Evolutionary conservation across 2,113 vertebrate genomes (phyloP).

Genomic region (Picathartes gymnocephalus): DNA sequence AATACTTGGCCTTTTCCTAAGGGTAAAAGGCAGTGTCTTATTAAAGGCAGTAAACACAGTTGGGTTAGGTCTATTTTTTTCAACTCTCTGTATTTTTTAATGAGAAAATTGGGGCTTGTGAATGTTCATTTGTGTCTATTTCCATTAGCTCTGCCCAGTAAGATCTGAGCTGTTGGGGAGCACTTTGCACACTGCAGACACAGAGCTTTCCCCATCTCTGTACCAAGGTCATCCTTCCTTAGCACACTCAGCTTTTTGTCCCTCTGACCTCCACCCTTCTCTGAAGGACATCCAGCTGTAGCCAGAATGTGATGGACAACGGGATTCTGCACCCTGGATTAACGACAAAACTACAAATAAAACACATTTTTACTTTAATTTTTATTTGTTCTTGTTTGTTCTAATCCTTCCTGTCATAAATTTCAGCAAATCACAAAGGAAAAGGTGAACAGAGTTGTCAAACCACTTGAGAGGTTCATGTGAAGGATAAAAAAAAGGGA

Average conservation of each 20-base stretch:
- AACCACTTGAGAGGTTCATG: background rate
- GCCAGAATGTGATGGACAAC: background rate
- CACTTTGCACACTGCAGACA: slow-evolving; percentile 4
- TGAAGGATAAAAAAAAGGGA: background rate
- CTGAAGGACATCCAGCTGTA: background rate
- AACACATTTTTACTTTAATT: background rate
- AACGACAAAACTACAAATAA: background rate
- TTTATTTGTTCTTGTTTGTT: background rate
- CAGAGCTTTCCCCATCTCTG: background rate
- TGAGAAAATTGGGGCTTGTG: slow-evolving; percentile 47
- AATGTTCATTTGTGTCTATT: slow-evolving; percentile 35
- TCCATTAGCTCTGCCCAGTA: slow-evolving; percentile 21
- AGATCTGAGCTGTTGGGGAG: background rate
- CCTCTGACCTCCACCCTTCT: background rate
- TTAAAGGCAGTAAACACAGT: slow-evolving; percentile 54
- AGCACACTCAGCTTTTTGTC: background rate
- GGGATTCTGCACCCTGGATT: background rate
- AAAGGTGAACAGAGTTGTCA: background rate
- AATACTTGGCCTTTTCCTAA: slow-evolving; percentile 74
- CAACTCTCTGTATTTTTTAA: slow-evolving; percentile 27
- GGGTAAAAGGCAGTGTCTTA: slow-evolving; percentile 64
- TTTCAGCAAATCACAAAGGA: background rate
- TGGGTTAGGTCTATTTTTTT: background rate
- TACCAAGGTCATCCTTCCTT: background rate
- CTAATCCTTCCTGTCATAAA: background rate